Percentiles rank a stretch among this genome's conserved stretches.
These are phyloP conservation scores for Alitta virens DNA, from an alignment of 2,888 invertebrate species.

Conservation along the genomic window DNA sequence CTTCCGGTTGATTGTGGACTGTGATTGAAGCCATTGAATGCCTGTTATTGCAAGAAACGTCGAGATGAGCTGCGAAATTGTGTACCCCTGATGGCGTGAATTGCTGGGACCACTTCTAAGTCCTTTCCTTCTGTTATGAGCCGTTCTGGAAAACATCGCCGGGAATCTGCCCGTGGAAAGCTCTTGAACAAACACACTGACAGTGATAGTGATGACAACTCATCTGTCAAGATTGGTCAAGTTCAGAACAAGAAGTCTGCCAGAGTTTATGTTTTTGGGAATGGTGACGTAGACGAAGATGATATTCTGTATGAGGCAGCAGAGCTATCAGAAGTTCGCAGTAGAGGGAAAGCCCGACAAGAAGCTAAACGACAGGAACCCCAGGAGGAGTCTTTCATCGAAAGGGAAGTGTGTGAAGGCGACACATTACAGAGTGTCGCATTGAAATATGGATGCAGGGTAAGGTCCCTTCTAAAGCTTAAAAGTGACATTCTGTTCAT, in stretches of 20 bases:
- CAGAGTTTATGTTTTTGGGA: slow-evolving; percentile 46
- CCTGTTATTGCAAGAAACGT: too few species aligned
- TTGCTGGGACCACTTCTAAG: too few species aligned
- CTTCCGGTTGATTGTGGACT: too few species aligned
- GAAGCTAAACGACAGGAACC: neutral
- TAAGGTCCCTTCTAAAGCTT: slow-evolving; percentile 18
- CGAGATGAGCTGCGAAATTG: too few species aligned
- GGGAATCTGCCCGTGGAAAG: too few species aligned
- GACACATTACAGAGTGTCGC: slow-evolving; percentile 46
- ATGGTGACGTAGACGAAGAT: slow-evolving; percentile 36
- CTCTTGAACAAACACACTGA: too few species aligned
- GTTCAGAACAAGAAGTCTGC: slow-evolving; percentile 44
- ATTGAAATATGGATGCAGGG: slow-evolving; percentile 47
- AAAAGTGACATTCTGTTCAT: neutral
- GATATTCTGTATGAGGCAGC: slow-evolving; percentile 12
- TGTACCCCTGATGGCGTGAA: too few species aligned
- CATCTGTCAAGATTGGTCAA: slow-evolving; percentile 20
- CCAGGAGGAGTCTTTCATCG: slow-evolving; percentile 33
- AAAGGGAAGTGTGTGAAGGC: slow-evolving; percentile 29
- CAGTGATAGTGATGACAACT: too few species aligned
- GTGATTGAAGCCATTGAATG: too few species aligned
- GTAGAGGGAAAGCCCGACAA: slow-evolving; percentile 6
- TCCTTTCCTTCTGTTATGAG: too few species aligned
- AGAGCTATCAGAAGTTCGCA: slow-evolving; percentile 12
- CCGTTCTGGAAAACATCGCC: too few species aligned